Evolutionary conservation across 2,888 invertebrate genomes (phyloP).

Genomic region (Thera obeliscata): DNA sequence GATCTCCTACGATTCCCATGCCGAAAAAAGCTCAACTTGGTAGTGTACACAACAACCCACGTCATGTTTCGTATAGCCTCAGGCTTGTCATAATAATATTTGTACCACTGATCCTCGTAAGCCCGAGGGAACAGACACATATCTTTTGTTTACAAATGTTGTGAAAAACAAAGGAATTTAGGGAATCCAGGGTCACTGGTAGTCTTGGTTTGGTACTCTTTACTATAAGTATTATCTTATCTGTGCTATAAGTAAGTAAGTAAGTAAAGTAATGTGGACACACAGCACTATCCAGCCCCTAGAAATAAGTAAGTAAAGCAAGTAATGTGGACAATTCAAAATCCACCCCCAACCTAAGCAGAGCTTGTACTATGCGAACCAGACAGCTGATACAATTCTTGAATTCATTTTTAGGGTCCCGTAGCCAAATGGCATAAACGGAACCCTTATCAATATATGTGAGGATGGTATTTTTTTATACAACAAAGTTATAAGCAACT

Average conservation of each 20-base stretch:
- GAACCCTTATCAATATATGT: no score
- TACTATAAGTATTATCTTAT: background rate
- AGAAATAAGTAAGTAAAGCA: no score
- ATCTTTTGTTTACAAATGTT: slow-evolving; percentile 1
- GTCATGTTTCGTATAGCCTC: background rate
- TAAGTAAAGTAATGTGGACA: no score
- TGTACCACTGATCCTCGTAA: background rate
- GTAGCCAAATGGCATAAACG: no score
- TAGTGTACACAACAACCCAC: background rate
- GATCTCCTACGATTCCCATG: background rate
- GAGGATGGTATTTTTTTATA: no score
- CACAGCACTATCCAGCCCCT: no score
- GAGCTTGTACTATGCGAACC: no score
- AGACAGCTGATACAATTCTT: no score
- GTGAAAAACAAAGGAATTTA: background rate
- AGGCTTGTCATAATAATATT: slow-evolving; percentile 1
- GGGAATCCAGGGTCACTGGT: slow-evolving; percentile 1
- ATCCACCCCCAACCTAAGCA: no score
- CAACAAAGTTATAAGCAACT: no score
- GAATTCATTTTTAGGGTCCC: no score
- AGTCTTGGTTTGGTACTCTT: background rate
- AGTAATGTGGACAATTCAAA: no score
- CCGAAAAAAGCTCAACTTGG: background rate
- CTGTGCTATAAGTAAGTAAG: background rate
- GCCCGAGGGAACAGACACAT: slow-evolving; percentile 6